A percentile compares a stretch with the other conserved stretches of the same genome.
Evolutionary conservation across 2,888 invertebrate genomes (phyloP).

Genomic region (Ectropis crepuscularia): DNA sequence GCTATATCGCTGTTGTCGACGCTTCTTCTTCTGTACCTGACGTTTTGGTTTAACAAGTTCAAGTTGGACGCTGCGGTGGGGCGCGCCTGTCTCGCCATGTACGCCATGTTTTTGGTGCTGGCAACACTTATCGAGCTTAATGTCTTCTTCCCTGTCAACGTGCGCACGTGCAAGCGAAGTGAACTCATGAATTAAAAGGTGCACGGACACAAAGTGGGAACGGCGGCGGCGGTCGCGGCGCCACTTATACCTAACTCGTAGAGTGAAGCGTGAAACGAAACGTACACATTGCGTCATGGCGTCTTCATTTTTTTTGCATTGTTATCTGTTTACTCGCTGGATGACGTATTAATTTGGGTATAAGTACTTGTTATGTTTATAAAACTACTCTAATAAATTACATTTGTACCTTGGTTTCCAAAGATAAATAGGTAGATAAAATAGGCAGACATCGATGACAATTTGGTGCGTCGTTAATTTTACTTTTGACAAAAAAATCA

Average conservation of each 20-base stretch:
- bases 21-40: constrained; percentile 91
- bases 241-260: constrained; percentile 43
- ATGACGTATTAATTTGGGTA: no score
- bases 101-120: constrained; percentile 93
- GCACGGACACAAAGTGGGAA: constrained; percentile 54
- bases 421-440: no score
- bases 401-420: no score
- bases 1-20: constrained; percentile 95
- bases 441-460: no score
- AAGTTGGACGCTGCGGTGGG: constrained; percentile 94
- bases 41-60: constrained; percentile 94
- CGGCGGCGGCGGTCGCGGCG: constrained; percentile 50
- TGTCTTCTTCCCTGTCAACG: constrained; percentile 95
- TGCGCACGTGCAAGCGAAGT: constrained; percentile 91
- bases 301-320: no score
- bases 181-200: constrained; percentile 69
- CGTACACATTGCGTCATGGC: not conserved
- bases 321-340: no score
- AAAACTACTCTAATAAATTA: no score
- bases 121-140: constrained; percentile 96
- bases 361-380: no score
- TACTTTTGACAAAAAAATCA: no score
- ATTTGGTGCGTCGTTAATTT: no score
- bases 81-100: constrained; percentile 93
- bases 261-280: constrained; percentile 2